Evolutionary conservation across 1,140 invertebrate genomes (phyloP), one percentile per base, ranked within the genome.

Genomic region (Trissolcus basalis): DNA sequence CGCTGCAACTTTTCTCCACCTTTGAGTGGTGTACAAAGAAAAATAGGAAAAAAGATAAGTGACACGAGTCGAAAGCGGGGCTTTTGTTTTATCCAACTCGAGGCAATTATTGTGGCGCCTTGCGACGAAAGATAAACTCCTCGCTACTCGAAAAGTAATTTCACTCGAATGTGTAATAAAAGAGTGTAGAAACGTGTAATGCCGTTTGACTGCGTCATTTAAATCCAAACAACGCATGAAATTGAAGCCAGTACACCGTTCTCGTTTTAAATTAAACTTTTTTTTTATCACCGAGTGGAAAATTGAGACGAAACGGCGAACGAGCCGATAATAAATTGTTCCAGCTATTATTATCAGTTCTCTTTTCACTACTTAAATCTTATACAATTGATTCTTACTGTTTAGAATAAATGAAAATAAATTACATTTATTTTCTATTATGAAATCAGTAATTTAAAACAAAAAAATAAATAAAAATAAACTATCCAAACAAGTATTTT

Each of bases 41-140:
- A 54, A 15, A 45, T 12, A 7, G 10, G 35, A 49, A 33, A 55
- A 45, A 59, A 12, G 27, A 11, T 10, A 43, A 56, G 48, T 45
- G 32, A 45, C 15, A 11, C 48, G 33, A 56, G 39, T 16, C 27
- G 36, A 51, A 56, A 35, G 43, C 27, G 58, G 63, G 13, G 44
- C 56, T 43, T 19, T 74, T 68, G 65, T 68, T 74, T 45, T 68
- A 54, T 68, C 51, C 50, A 47, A 74, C 63, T 56, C 41, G 15
- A 41, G 45, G 58, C 58, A 74, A 74, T 74, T 74, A 74, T 74
- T 61, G 56, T 45, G 49, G 56, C 44, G 44, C 61, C 36, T 48
- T 35, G 53, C 39, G 63, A 67, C 56, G 61, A 60, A 73, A 73
- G 70, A 67, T 73, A 73, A 73, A 73, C 61, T 43, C 35, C 16